Conservation (phyloP, 2,113 vertebrate species). For the Elaphurus davidianus region DNA sequence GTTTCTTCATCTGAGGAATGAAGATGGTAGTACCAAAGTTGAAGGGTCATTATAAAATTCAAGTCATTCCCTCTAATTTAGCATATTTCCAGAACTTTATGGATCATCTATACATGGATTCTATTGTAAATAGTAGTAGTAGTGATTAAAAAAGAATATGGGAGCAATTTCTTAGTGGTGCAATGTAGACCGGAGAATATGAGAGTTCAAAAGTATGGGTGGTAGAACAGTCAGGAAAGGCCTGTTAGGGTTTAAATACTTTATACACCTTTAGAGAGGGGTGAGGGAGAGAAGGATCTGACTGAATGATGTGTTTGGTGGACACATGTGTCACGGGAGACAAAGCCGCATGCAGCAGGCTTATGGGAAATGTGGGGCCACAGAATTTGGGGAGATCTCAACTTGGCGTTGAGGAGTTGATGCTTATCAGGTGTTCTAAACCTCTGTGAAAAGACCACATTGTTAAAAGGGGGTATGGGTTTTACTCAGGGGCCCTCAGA, state of each 20-base stretch:
- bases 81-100: not conserved
- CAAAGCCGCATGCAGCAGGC: not conserved
- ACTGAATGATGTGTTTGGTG: not conserved
- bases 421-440: not conserved
- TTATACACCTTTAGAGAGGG: not conserved
- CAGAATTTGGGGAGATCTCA: not conserved
- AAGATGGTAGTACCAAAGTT: not conserved
- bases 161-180: not conserved
- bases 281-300: not conserved
- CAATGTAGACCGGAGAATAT: not conserved
- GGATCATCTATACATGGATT: not conserved
- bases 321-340: not conserved
- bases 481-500: not conserved
- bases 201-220: not conserved
- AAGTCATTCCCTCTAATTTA: not conserved
- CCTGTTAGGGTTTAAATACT: not conserved
- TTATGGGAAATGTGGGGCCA: not conserved
- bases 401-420: not conserved
- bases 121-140: not conserved
- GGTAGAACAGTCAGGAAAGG: not conserved
- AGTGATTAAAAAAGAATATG: not conserved
- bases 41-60: not conserved
- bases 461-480: not conserved
- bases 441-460: not conserved
- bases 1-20: not conserved